Evolutionary conservation across 2,797 vertebrate genomes (phyloP).

Genomic region (Tapirus indicus): DNA sequence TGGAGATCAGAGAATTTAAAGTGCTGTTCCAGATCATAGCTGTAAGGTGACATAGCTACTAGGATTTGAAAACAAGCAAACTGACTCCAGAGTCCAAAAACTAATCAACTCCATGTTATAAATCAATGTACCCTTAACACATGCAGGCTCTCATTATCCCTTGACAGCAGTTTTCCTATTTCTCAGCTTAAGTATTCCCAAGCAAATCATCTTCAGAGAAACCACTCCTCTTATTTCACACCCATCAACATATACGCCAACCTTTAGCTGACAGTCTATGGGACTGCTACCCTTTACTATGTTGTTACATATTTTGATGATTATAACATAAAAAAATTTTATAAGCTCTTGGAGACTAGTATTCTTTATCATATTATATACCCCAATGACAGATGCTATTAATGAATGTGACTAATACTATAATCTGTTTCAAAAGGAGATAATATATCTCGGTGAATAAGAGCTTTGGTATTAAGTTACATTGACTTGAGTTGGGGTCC

Average conservation of each 20-base stretch:
- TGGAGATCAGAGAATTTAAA: background rate
- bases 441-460: background rate
- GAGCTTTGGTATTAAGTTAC: background rate
- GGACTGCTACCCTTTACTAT: background rate
- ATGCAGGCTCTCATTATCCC: background rate
- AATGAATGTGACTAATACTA: constrained; percentile 29
- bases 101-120: background rate
- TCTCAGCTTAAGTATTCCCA: background rate
- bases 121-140: background rate
- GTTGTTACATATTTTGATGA: constrained; percentile 5
- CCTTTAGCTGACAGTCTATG: background rate
- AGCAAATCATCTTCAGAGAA: constrained; percentile 27
- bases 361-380: background rate
- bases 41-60: background rate
- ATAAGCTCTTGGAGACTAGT: background rate
- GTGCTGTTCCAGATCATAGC: background rate
- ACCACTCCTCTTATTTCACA: background rate
- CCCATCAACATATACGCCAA: background rate
- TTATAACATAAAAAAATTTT: background rate
- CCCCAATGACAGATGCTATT: background rate
- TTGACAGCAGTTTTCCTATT: background rate
- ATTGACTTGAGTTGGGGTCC: background rate
- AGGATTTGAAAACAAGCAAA: constrained; percentile 6
- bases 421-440: constrained; percentile 42
- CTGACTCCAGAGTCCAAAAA: background rate